A percentile compares a stretch with the other conserved stretches of the same genome.
phyloP scores from a whole-genome alignment of 1,140 invertebrate species.

The Procambarus virginalis region DNA sequence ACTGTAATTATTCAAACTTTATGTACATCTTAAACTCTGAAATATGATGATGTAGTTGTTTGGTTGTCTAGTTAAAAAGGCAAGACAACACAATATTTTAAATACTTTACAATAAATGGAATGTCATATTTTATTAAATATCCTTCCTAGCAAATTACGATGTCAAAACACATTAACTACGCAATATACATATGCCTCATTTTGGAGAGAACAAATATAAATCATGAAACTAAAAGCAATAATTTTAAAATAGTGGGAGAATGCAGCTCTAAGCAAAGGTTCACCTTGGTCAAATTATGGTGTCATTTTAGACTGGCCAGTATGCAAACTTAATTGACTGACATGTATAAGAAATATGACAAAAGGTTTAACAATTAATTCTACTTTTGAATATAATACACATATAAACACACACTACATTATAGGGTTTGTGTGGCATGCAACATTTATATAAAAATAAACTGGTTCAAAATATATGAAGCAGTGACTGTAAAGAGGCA shows the following conservation, averaged over 20 bases:
- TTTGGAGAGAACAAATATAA: not conserved
- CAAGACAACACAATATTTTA: not conserved
- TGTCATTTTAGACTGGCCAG: not conserved
- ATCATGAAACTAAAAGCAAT: not conserved
- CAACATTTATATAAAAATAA: not conserved
- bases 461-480: too few relatives aligned
- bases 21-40: too few relatives aligned
- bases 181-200: not conserved
- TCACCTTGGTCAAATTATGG: not conserved
- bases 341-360: not conserved
- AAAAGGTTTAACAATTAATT: not conserved
- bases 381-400: not conserved
- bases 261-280: slow-evolving; percentile 7
- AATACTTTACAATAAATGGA: slow-evolving; percentile 2
- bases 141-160: not conserved
- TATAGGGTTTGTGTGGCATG: not conserved
- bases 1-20: too few relatives aligned
- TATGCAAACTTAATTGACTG: not conserved
- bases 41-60: too few relatives aligned
- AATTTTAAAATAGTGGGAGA: not conserved
- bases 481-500: too few relatives aligned
- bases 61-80: not conserved
- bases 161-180: not conserved
- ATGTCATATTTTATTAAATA: not conserved
- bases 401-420: not conserved